These are phyloP conservation scores for Ptilodon capucinus DNA, from an alignment of 2,888 invertebrate genomes.

Conservation along the genomic window DNA sequence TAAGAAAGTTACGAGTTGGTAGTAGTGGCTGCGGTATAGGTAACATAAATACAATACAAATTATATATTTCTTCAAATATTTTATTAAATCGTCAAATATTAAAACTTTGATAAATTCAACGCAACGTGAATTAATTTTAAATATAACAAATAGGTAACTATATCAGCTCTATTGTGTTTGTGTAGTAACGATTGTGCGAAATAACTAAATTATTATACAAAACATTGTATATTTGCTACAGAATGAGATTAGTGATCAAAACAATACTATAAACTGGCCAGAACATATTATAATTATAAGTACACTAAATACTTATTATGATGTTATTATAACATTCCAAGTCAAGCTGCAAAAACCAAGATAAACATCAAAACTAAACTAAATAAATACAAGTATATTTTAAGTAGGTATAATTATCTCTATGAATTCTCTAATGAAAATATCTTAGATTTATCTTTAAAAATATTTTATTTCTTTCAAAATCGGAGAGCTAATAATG, in stretches of 20 bases:
- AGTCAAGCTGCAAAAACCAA: not conserved
- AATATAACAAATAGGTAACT: not conserved
- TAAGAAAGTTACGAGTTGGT: no score
- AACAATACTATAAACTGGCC: no score
- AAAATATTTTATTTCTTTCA: slow-evolving; percentile 13
- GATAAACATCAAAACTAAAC: not conserved
- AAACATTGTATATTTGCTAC: not conserved
- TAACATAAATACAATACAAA: no score
- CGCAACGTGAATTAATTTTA: not conserved
- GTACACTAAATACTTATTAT: no score
- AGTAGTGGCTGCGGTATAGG: no score
- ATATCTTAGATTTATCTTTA: slow-evolving; percentile 8
- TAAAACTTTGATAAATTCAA: slow-evolving; percentile 17
- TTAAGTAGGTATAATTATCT: not conserved
- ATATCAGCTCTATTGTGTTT: slow-evolving; percentile 6
- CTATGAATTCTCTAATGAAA: not conserved
- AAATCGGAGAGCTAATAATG: slow-evolving; percentile 27
- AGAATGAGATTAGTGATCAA: no score
- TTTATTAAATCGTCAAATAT: slow-evolving; percentile 32
- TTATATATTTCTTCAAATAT: slow-evolving; percentile 10
- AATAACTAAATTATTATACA: not conserved
- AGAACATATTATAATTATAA: no score
- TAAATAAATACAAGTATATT: no score
- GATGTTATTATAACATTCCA: no score
- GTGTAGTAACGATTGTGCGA: slow-evolving; percentile 8